phyloP scores from a whole-genome alignment of 1,140 invertebrate genomes.

The Papilio aristodemus region DNA sequence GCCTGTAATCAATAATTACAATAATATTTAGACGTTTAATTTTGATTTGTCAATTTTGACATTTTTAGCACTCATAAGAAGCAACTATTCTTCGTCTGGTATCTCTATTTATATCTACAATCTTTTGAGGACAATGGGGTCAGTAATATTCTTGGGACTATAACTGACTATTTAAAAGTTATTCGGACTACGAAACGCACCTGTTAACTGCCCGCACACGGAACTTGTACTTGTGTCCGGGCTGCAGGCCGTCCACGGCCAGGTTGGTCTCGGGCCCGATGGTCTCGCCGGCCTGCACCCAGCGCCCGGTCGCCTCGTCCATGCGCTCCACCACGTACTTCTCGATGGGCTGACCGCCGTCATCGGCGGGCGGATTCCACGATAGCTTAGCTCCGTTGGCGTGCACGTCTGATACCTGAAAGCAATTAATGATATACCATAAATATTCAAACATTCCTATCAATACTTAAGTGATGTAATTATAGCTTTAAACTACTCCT shows the following conservation, averaged over 20 bases:
- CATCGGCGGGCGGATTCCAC: constrained; percentile 95
- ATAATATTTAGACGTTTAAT: background rate
- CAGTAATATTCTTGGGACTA: too few species aligned
- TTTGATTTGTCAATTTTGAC: too few species aligned
- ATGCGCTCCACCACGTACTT: constrained; percentile 97
- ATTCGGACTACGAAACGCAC: constrained; percentile 46
- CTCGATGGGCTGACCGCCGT: constrained; percentile 93
- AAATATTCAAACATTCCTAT: too few species aligned
- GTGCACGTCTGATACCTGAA: constrained; percentile 87
- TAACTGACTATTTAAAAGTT: too few species aligned
- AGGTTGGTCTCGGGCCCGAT: constrained; percentile 88
- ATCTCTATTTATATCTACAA: too few species aligned
- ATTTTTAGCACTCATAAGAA: too few species aligned
- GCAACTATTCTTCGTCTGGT: too few species aligned
- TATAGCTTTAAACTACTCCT: constrained; percentile 16
- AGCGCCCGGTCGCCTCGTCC: constrained; percentile 94
- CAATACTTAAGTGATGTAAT: constrained; percentile 26
- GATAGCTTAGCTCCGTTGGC: constrained; percentile 91
- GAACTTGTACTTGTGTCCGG: constrained; percentile 98
- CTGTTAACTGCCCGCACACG: constrained; percentile 96
- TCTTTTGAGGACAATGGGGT: too few species aligned
- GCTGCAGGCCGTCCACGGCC: constrained; percentile 88
- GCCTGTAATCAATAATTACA: constrained; percentile 61
- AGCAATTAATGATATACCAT: background rate
- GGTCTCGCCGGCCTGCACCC: constrained; percentile 95